Conservation (phyloP, 2,113 vertebrate species). For the Ivindomyrus marchei region DNA sequence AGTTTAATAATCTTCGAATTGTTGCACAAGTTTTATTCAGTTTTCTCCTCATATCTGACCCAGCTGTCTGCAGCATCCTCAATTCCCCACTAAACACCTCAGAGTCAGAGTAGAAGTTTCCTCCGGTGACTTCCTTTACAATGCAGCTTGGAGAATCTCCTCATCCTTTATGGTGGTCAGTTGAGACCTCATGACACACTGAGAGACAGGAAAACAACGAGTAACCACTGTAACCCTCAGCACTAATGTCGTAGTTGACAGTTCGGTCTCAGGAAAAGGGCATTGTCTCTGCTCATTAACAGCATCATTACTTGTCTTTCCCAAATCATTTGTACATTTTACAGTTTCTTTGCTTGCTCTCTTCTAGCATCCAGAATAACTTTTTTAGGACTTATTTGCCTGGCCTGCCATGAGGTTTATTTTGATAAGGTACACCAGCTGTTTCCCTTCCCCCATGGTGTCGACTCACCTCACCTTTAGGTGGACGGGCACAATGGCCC, state of each 20-base stretch:
- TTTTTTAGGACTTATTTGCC: not conserved
- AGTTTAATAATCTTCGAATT: not conserved
- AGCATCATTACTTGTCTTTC: not conserved
- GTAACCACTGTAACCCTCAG: not conserved
- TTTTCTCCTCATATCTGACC: not conserved
- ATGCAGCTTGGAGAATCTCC: not conserved
- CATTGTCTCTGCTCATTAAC: not conserved
- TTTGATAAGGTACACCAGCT: constrained; percentile 15
- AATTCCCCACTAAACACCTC: not conserved
- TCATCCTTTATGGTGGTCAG: not conserved
- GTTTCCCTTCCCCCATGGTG: not conserved
- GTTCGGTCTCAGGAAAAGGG: not conserved
- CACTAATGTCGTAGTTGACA: not conserved
- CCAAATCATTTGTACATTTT: not conserved
- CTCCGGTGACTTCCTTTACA: not conserved
- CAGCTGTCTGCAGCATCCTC: not conserved
- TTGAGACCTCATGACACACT: not conserved
- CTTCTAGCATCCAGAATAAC: not conserved
- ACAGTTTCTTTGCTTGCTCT: not conserved
- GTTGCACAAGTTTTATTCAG: not conserved
- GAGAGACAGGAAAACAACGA: not conserved
- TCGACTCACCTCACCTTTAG: not conserved
- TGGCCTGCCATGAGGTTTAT: not conserved
- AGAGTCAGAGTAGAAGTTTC: not conserved
- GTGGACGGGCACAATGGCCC: not conserved